Base-by-base conservation (phyloP, 1,140 invertebrate genomes). In the Aleiodes sp. region DNA sequence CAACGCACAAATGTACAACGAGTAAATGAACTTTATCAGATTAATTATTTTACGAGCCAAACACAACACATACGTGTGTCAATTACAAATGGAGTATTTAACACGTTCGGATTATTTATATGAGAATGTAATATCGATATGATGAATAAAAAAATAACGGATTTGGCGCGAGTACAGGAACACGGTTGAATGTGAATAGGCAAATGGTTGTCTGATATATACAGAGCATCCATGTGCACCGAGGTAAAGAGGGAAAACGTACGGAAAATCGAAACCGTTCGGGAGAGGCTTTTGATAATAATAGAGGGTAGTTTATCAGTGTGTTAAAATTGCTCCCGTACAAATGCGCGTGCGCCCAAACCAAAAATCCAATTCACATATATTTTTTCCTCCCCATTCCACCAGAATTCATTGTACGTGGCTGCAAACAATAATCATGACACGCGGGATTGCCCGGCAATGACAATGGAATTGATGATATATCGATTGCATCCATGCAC, bases 391-490 rank as follows among this genome's bases (percentile, higher is more conserved):
- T 21, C 70, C 56, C 66, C 56, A 68, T 56, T 63, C 29, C 61
- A 29, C 63, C 56, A 28, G 73, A 73, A 76, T 80, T 76, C 76
- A 80, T 80, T 77, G 76, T 80, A 80, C 78, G 56, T 70, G 71
- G 70, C 73, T 79, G 78, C 77, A 78, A 81, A 81, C 79, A 81
- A 81, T 81, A 81, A 81, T 81, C 78, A 80, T 81, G 79, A 81
- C 77, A 81, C 77, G 79, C 70, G 62, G 75, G 77, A 80, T 78
- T 79, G 76, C 74, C 75, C 75, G 73, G 76, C 77, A 80, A 80
- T 81, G 79, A 80, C 79, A 81, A 80, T 81, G 76, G 77, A 81
- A 81, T 80, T 79, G 77, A 81, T 79, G 78, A 80, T 80, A 78
- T 80, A 80, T 80, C 75, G 78, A 79, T 77, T 78, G 70, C 70